phyloP scores from a whole-genome alignment of 2,113 vertebrate species.

The Dasyprocta punctata region DNA sequence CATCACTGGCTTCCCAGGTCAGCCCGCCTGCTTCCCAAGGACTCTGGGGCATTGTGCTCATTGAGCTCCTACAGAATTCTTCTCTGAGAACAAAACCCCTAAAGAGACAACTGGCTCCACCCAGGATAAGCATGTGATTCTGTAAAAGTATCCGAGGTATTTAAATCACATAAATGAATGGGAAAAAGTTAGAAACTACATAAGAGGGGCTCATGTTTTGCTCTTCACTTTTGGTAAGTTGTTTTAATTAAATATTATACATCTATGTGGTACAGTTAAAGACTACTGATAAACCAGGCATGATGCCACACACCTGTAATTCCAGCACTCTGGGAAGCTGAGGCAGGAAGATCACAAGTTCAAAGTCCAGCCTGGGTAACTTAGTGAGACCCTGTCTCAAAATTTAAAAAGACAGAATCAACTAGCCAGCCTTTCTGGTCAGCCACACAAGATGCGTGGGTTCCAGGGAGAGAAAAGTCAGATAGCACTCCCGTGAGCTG shows the following conservation, averaged over 20 bases:
- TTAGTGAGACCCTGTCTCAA: not conserved
- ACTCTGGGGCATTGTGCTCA: not conserved
- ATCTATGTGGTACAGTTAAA: not conserved
- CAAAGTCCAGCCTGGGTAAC: not conserved
- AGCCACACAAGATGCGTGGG: no score
- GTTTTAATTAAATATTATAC: not conserved
- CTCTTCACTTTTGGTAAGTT: not conserved
- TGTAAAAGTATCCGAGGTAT: constrained; percentile 1
- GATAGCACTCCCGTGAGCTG: no score
- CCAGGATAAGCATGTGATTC: not conserved
- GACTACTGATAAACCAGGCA: not conserved
- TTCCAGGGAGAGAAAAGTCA: no score
- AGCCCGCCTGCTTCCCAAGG: not conserved
- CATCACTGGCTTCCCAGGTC: not conserved
- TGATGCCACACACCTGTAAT: not conserved
- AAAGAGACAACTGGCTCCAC: not conserved
- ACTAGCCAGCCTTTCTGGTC: no score
- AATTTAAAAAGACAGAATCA: not conserved
- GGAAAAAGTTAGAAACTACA: not conserved
- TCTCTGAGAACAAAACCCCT: constrained; percentile 12
- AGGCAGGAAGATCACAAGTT: not conserved
- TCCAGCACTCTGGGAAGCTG: not conserved
- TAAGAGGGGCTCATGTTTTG: not conserved
- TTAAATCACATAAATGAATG: constrained; percentile 27
- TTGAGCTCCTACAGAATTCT: not conserved